Evolutionary conservation across 2,113 vertebrate genomes (phyloP).

Genomic region (Gobiocypris rarus): DNA sequence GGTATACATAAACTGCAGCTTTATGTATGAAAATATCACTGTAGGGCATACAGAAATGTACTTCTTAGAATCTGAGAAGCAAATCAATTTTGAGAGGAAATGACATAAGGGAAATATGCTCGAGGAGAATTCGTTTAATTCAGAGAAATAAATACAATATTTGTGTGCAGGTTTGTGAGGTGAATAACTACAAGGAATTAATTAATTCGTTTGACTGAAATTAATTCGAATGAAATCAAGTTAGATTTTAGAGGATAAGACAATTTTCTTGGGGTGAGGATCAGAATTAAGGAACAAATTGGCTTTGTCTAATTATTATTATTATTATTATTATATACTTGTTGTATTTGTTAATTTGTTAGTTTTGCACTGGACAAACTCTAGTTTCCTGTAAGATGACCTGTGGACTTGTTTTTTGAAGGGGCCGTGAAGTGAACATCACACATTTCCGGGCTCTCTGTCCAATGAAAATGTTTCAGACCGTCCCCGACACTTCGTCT

Average conservation of each 20-base stretch:
- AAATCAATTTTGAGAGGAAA: background rate
- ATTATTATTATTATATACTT: no score
- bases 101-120: background rate
- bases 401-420: conserved; percentile 35
- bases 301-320: background rate
- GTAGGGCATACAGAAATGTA: background rate
- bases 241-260: background rate
- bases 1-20: background rate
- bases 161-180: background rate
- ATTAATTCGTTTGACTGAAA: background rate
- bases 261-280: background rate
- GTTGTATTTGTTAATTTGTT: background rate
- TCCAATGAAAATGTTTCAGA: conserved; percentile 92
- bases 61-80: background rate
- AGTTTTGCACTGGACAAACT: background rate
- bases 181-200: background rate
- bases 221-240: no score
- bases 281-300: conserved; percentile 1
- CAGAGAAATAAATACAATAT: background rate
- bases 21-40: background rate
- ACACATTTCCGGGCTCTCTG: conserved; percentile 69
- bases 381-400: background rate
- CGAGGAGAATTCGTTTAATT: background rate
- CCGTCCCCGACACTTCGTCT: conserved; percentile 95
- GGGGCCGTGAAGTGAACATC: conserved; percentile 66